Conservation (phyloP, 2,888 invertebrate species). For the Hylaea fasciaria region DNA sequence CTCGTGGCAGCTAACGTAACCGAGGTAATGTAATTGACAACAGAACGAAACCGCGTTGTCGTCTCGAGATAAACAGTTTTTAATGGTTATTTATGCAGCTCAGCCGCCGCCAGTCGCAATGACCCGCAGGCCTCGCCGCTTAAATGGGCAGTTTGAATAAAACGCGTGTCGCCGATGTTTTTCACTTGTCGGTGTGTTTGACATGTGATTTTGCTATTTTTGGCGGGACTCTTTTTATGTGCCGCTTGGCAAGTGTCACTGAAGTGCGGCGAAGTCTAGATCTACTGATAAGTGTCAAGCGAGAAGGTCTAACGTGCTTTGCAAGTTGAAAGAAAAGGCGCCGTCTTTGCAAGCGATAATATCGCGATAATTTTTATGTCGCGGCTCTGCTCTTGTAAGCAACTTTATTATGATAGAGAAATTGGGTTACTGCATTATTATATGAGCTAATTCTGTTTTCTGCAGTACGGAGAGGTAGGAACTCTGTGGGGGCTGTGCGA, state of each 20-base stretch:
- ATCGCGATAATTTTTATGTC: too few relatives aligned
- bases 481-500: too few relatives aligned
- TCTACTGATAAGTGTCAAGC: background rate
- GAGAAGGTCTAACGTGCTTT: too few relatives aligned
- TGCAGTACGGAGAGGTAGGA: too few relatives aligned
- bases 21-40: constrained; percentile 72
- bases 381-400: too few relatives aligned
- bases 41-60: constrained; percentile 68
- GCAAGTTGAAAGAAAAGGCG: too few relatives aligned
- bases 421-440: too few relatives aligned
- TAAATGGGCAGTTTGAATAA: constrained; percentile 32
- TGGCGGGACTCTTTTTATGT: constrained; percentile 8
- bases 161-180: constrained; percentile 15
- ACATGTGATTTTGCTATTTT: constrained; percentile 21
- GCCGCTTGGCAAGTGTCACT: background rate
- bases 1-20: constrained; percentile 44
- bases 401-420: too few relatives aligned
- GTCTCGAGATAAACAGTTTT: constrained; percentile 71
- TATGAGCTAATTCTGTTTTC: too few relatives aligned
- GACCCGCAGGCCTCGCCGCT: constrained; percentile 1
- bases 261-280: background rate
- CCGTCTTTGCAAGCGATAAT: too few relatives aligned
- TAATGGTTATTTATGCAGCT: constrained; percentile 71
- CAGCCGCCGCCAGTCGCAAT: constrained; percentile 18
- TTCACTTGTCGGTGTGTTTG: constrained; percentile 16